A percentile compares a stretch with the other conserved stretches of the same genome.
These are phyloP conservation scores for Patella depressa DNA, from an alignment of 2,888 invertebrate genomes.

Conservation along the genomic window DNA sequence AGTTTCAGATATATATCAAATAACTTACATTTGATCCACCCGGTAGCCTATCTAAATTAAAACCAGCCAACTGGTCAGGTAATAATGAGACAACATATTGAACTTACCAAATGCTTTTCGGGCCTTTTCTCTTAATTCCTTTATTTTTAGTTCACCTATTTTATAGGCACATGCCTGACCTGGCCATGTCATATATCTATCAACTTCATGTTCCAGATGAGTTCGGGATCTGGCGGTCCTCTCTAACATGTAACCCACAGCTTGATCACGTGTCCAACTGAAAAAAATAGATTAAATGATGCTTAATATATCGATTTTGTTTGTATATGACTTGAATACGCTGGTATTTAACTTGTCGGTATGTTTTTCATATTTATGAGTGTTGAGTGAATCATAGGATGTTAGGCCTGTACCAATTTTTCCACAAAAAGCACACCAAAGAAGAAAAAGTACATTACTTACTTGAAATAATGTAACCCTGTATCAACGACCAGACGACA, in stretches of 20 bases:
- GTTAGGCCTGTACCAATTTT: too few species aligned
- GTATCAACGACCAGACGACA: conserved; percentile 48
- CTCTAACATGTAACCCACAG: conserved; percentile 52
- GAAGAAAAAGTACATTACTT: not conserved
- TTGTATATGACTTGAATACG: too few species aligned
- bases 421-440: too few species aligned
- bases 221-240: conserved; percentile 40
- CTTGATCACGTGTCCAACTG: conserved; percentile 58
- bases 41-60: too few species aligned
- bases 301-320: too few species aligned
- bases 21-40: too few species aligned
- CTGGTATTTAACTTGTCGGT: too few species aligned
- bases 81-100: not conserved
- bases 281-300: conserved; percentile 3
- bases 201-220: conserved; percentile 53
- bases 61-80: too few species aligned
- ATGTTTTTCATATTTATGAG: too few species aligned
- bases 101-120: conserved; percentile 55
- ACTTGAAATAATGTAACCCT: conserved; percentile 39
- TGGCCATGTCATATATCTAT: conserved; percentile 66
- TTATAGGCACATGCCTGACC: conserved; percentile 66
- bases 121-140: conserved; percentile 57
- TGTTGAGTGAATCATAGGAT: too few species aligned
- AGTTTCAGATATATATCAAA: too few species aligned
- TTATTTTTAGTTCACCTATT: conserved; percentile 57